phyloP scores from a whole-genome alignment of 2,113 vertebrate genomes.

The Hoplias malabaricus region DNA sequence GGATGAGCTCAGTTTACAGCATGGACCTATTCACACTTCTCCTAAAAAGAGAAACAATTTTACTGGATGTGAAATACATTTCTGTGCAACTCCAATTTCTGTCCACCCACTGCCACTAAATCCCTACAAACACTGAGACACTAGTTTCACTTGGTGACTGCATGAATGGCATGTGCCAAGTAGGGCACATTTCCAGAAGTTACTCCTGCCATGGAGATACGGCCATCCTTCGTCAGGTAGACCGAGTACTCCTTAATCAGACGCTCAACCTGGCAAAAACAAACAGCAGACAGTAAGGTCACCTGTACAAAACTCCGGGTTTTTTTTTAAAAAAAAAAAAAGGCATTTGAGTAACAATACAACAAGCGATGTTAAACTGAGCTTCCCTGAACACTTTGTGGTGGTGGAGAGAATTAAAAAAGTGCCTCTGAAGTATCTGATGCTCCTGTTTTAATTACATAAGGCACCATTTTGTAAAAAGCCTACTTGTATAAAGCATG shows the following conservation, averaged over 20 bases:
- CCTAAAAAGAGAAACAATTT: neutral
- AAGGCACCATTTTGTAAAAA: too few species aligned
- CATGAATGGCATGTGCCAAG: conserved; percentile 89
- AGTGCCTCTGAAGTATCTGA: too few species aligned
- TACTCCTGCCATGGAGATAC: conserved; percentile 94
- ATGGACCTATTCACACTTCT: neutral
- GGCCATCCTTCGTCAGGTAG: conserved; percentile 98
- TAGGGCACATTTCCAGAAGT: conserved; percentile 88
- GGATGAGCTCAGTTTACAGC: conserved; percentile 34
- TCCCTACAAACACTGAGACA: neutral
- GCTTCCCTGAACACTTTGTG: too few species aligned
- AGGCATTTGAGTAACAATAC: too few species aligned
- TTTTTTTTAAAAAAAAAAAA: too few species aligned
- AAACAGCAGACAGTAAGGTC: neutral
- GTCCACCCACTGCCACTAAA: conserved; percentile 11
- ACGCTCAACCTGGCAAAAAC: conserved; percentile 83
- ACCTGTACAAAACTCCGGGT: too few species aligned
- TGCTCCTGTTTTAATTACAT: too few species aligned
- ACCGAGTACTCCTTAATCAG: conserved; percentile 93
- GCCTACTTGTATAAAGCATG: too few species aligned
- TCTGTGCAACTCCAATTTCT: conserved; percentile 16
- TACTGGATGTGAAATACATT: conserved; percentile 6
- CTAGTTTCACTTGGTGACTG: conserved; percentile 86
- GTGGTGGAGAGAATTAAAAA: neutral
- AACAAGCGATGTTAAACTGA: too few species aligned